Evolutionary conservation across 2,113 vertebrate species (phyloP), one percentile per base, ranked within the genome.

Genomic region (Alligator sinensis): DNA sequence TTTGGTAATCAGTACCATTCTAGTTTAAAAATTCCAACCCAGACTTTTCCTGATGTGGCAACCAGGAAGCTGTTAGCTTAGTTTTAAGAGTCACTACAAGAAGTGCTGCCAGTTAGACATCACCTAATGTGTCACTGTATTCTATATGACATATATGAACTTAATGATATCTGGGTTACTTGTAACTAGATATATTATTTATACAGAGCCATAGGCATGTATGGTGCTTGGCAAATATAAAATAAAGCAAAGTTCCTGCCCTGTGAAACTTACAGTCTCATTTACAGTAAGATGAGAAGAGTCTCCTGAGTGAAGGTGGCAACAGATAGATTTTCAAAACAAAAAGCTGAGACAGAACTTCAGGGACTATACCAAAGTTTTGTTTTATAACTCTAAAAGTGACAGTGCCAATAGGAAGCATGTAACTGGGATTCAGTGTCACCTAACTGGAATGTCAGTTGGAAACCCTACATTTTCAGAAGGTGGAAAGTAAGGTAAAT

Each of bases 201-300:
- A 62, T 15, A 1, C 3, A 15, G 28, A 0, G 1, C n/a, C 55
- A 72, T 47, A 61, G 76, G 30, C 4, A 3, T 24, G 17, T 17
- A 54, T 1, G 0, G 17, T 25, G 24, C n/a, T 92, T 76, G 74
- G 64, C n/a, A 84, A 72, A 74, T 9, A 72, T 22, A 22, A 81
- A 77, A 9, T 47, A 58, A 81, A 60, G 47, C 1, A 24, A 0
- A 0, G 15, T 28, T 84, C 64, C 38, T 74, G 38, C 66, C 79
- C 72, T 19, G 21, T 79, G 15, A 72, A 66, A 76, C 10, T 27
- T 72, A 30, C 63, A 72, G 34, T 9, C 60, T 75, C 62, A 74
- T 84, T 30, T 30, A 66, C 66, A 59, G 61, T 70, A 60, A 0
- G 0, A 27, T 14, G 5, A 84, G 87, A 30, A 90, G 64, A 86